Base-by-base conservation (phyloP, 2,888 invertebrate species). In the Boloria euphrosyne region DNA sequence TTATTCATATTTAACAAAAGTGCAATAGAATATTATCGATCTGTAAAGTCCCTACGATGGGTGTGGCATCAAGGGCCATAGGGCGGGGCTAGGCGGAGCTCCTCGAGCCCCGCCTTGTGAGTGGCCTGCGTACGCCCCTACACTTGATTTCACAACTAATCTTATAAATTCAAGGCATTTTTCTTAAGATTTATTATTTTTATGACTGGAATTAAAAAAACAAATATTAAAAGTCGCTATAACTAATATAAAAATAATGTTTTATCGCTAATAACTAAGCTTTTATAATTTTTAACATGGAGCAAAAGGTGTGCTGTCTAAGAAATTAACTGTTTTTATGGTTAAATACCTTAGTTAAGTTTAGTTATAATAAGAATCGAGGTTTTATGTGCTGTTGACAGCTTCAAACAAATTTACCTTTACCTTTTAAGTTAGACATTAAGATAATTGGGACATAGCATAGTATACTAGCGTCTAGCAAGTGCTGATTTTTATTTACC, bases 61-160 rank as follows among this genome's bases (percentile, higher is more conserved):
- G 73, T 67, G 73, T 68, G 66, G 67, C 66, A 65, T 50, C 13
- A 78, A 74, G 75, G 77, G 76, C 74, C 70, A 62, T 69, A 66
- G 71, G 74, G 71, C 81, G 83, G 80, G 76, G 75, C 61, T 66
- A 74, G 82, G 84, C 75, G 83, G 86, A 80, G 84, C 74, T 69
- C 49, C 61, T 63, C 44, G 46, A 38, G 67, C 43, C 31, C 59
- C 59, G 79, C 75, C 67, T 84, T 81, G 78, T 70, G 75, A 73
- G 60, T 71, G 71, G 71, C 81, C 80, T 77, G 74, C 79, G 82
- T 79, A 77, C 84, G 85, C 85, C 84, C 79, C 68, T 64, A 70
- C 68, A 49, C 13, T 44, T 44, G 49, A 31, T 44, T 64, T 50
- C 38, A 38, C 2, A 31, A 31, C 17, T 59, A 59, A 47, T 59